phyloP scores from a whole-genome alignment of 2,113 vertebrate genomes.

The Tetrao urogallus region DNA sequence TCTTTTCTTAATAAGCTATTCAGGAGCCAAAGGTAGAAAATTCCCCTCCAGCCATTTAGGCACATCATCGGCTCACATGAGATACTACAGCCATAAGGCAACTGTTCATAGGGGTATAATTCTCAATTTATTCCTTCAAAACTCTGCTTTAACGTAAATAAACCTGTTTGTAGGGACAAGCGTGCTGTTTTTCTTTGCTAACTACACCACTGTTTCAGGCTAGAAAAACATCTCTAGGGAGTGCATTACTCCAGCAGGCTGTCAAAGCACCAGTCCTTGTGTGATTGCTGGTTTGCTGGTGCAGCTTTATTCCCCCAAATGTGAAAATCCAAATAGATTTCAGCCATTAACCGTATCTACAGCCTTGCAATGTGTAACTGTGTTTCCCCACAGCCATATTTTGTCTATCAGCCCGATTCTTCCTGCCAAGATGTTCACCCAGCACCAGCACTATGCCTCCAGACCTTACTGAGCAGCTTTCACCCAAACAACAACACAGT shows the following conservation, averaged over 20 bases:
- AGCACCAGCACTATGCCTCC: background rate
- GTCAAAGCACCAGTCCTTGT: background rate
- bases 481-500: background rate
- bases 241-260: background rate
- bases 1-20: background rate
- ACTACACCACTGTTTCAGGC: background rate
- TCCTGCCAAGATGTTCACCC: constrained; percentile 53
- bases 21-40: background rate
- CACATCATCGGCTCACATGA: background rate
- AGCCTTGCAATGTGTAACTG: constrained; percentile 22
- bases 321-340: constrained; percentile 9
- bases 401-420: constrained; percentile 44
- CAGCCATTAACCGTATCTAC: constrained; percentile 36
- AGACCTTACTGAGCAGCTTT: background rate
- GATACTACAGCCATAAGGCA: constrained; percentile 21
- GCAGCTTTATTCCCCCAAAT: background rate
- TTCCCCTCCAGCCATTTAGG: background rate
- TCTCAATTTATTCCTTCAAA: background rate
- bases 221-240: background rate
- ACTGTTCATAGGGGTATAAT: background rate
- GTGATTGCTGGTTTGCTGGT: background rate
- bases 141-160: background rate
- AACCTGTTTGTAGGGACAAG: background rate
- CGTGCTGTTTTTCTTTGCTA: constrained; percentile 9
- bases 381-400: constrained; percentile 53